Base-by-base conservation (phyloP, 1,140 invertebrate species). In the Trachymyrmex cornetzi region DNA sequence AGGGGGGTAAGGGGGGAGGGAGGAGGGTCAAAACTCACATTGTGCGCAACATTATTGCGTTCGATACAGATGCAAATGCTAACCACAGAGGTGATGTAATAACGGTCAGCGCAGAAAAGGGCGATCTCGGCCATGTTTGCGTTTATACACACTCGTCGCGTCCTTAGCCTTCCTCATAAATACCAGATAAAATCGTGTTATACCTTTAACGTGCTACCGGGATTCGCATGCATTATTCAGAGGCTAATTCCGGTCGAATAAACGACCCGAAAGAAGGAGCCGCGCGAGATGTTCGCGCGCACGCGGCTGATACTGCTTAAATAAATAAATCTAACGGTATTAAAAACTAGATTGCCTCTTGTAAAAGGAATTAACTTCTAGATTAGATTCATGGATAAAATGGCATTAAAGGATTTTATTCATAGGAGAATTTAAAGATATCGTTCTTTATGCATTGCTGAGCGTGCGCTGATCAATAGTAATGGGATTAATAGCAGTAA, bases 181-280 rank as follows among this genome's bases (percentile, higher is more conserved):
- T 93, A 90, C 91, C 91, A 92, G 93, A 94, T 94, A 93, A 94
- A 94, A 94, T 93, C 91, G 89, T 87, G 93, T 93, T 93, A 93
- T 92, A 92, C 89, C 87, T 91, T 86, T 88, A 91, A 90, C 88
- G 69, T 88, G 53, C 74, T 88, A 72, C 81, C 84, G 59, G 59
- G 66, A 85, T 81, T 91, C 86, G 38, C 90, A 94, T 95, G 92
- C 89, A 94, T 95, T 95, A 95, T 95, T 95, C 94, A 94, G 87
- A 57, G 92, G 92, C 93, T 94, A 94, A 94, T 94, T 94, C 91
- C 88, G 88, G 88, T 87, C 89, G 90, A 93, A 93, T 92, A 94
- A 94, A 91, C 91, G 86, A 86, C 64, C 87, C 90, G 88, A 92
- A 93, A 94, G 88, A 92, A 92, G 90, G 87, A 14, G 75, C 64